These are phyloP conservation scores for Enteromius viviparus DNA, from an alignment of 2,797 vertebrate species.

Conservation along the genomic window DNA sequence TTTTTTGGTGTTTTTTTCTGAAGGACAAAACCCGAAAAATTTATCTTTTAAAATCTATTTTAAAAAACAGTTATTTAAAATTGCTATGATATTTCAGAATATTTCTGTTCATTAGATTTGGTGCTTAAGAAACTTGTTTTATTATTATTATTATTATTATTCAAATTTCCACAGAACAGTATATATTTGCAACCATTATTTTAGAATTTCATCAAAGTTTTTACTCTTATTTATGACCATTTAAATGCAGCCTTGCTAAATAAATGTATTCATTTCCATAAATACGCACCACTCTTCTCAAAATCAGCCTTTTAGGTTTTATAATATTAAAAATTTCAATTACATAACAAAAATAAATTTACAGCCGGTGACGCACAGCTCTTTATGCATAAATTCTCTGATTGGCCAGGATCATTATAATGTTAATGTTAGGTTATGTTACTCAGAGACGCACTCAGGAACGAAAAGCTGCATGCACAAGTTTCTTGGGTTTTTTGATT, in stretches of 20 bases:
- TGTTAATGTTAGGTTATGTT: slow-evolving; percentile 33
- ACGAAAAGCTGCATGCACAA: background rate
- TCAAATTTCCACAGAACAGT: background rate
- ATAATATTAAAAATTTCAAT: background rate
- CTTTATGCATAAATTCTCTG: slow-evolving; percentile 10
- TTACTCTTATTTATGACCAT: background rate
- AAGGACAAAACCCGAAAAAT: too few species aligned
- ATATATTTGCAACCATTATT: background rate
- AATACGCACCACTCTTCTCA: background rate
- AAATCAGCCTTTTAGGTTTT: background rate
- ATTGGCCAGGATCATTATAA: slow-evolving; percentile 36
- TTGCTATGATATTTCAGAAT: too few species aligned
- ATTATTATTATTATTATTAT: background rate
- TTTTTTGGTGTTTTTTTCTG: too few species aligned
- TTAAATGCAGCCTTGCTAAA: background rate
- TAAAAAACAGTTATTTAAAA: too few species aligned
- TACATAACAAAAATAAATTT: slow-evolving; percentile 9
- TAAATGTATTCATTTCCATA: background rate
- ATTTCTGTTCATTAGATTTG: background rate
- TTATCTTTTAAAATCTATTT: too few species aligned
- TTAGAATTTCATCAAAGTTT: background rate
- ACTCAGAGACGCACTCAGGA: slow-evolving; percentile 8
- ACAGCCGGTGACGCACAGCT: background rate
- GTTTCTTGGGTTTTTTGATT: slow-evolving; percentile 47
- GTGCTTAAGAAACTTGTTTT: background rate